Conservation (phyloP, 2,113 vertebrate genomes). For the Excalfactoria chinensis region DNA sequence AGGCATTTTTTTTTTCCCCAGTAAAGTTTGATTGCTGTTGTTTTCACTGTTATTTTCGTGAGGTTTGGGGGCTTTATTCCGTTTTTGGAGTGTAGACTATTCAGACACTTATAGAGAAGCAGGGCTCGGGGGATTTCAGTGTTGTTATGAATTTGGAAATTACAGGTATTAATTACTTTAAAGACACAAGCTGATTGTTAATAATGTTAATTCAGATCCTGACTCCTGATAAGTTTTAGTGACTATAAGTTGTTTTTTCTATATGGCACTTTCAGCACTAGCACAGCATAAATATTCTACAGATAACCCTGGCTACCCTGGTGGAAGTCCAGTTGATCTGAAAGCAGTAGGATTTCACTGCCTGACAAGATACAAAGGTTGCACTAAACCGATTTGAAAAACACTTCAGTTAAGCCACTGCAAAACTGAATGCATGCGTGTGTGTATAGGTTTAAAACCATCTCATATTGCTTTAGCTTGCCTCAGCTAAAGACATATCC, state of each 20-base stretch:
- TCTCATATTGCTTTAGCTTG: background rate
- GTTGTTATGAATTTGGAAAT: background rate
- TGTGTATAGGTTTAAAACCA: background rate
- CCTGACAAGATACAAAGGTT: conserved; percentile 44
- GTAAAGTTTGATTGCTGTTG: background rate
- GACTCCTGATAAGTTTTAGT: background rate
- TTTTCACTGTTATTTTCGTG: conserved; percentile 11
- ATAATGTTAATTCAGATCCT: background rate
- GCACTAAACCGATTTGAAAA: background rate
- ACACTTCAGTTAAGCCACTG: background rate
- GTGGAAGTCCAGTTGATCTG: conserved; percentile 25
- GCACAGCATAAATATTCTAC: background rate
- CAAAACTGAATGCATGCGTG: background rate
- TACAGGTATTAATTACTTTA: background rate
- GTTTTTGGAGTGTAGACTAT: background rate
- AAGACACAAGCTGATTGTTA: background rate
- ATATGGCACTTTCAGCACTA: background rate
- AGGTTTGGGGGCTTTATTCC: background rate
- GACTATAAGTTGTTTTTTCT: background rate
- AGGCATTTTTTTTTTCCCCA: background rate
- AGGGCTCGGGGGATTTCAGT: conserved; percentile 12
- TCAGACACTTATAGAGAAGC: background rate
- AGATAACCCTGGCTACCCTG: background rate
- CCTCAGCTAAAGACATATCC: background rate
- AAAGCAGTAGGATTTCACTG: background rate